Conservation (phyloP, 2,888 invertebrate species). For the Campoplex capitator region DNA sequence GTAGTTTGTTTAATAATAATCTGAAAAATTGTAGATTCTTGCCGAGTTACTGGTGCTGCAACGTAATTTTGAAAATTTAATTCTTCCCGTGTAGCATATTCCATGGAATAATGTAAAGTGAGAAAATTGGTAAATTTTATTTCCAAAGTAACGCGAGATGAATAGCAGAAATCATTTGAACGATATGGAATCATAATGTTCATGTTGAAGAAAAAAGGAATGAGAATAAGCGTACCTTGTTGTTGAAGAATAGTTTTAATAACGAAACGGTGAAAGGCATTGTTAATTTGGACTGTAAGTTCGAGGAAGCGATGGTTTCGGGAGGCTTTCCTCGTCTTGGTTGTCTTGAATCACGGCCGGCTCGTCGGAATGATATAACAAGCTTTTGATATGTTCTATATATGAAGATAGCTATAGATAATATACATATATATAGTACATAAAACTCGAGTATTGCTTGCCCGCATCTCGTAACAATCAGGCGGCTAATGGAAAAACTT, state of each 20-base stretch:
- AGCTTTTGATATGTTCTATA: conserved; percentile 56
- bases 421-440: conserved; percentile 1
- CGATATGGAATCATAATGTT: conserved; percentile 2
- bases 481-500: conserved; percentile 84
- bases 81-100: not conserved
- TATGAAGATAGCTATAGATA: not conserved
- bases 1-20: too few species aligned
- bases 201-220: conserved; percentile 14
- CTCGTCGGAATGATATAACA: conserved; percentile 70
- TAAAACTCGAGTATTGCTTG: conserved; percentile 58
- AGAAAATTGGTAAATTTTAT: not conserved
- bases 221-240: conserved; percentile 42
- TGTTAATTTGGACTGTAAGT: conserved; percentile 76
- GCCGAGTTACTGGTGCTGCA: too few species aligned
- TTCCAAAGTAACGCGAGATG: not conserved
- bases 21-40: too few species aligned
- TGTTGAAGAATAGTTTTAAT: conserved; percentile 74
- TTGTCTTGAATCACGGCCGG: conserved; percentile 5
- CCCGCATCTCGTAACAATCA: conserved; percentile 82
- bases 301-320: conserved; percentile 71
- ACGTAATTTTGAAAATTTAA: too few species aligned
- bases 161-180: not conserved
- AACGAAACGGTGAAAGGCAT: conserved; percentile 76
- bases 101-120: not conserved
- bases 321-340: conserved; percentile 45